A percentile compares a stretch with the other conserved stretches of the same genome.
Evolutionary conservation across 2,888 invertebrate genomes (phyloP).

Genomic region (Panopea generosa): DNA sequence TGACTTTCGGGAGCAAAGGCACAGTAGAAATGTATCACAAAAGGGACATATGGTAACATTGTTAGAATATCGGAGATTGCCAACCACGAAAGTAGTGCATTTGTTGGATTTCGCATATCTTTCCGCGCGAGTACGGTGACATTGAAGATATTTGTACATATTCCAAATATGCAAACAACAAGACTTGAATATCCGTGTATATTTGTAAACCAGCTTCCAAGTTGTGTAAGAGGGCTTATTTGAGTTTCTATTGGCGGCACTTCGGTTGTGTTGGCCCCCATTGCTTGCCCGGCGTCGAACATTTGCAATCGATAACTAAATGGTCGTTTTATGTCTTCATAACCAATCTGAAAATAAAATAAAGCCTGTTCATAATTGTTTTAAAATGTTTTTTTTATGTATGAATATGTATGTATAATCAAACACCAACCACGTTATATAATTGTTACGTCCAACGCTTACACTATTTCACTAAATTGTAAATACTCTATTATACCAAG

Average conservation of each 20-base stretch:
- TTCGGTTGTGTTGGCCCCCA: conserved; percentile 36
- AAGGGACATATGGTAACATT: conserved; percentile 96
- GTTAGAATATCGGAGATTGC: conserved; percentile 96
- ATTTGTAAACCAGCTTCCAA: conserved; percentile 73
- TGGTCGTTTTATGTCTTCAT: not conserved
- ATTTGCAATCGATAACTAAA: conserved; percentile 18
- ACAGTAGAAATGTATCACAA: conserved; percentile 89
- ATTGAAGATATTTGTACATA: conserved; percentile 95
- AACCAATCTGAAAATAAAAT: not conserved
- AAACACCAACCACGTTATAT: too few species aligned
- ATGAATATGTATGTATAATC: too few species aligned
- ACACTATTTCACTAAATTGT: too few species aligned
- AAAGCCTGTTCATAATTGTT: too few species aligned
- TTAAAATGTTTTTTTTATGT: too few species aligned
- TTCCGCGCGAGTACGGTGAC: conserved; percentile 93
- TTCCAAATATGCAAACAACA: conserved; percentile 94
- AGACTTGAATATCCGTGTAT: conserved; percentile 94
- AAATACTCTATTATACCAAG: too few species aligned
- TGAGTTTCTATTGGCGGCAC: conserved; percentile 8
- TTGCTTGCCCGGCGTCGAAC: conserved; percentile 19
- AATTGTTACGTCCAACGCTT: too few species aligned
- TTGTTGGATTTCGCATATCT: conserved; percentile 95
- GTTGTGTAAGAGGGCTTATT: conserved; percentile 48
- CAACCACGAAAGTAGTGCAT: conserved; percentile 92
- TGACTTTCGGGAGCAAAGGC: conserved; percentile 65